Evolutionary conservation across 64 coral and sea anemone genomes (phyloP), one percentile per base, ranked within the genome.

Genomic region (Astreopora myriophthalma): DNA sequence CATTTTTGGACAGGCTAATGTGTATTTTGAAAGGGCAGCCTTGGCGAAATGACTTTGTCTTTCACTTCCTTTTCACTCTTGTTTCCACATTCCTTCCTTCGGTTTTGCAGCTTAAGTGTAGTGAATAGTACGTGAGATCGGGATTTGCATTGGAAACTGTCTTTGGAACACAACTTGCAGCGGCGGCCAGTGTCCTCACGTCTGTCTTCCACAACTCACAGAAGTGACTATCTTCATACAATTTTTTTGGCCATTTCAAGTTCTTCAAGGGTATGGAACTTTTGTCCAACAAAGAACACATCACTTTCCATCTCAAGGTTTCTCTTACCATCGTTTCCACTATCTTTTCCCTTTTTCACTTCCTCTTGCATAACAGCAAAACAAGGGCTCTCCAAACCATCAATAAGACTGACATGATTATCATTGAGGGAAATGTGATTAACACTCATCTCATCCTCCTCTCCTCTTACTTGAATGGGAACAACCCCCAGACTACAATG

Each of bases 1-100:
- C 58, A 79, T 93, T 60, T 34, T 8, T 7, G 0, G 71, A 79
- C 11, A 93, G 40, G 5, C 11, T 25, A 1, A 93, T 16, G 39
- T 87, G 76, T 3, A 93, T 17, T 65, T 93, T 60, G 48, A 93
- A 80, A 1, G 83, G 84, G n/a, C 91, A 87, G 10, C 74, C 73
- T 92, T 92, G 72, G 27, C 58, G 24, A 58, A 93, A 93, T 28
- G 91, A 76, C 2, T 80, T 87, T 32, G 91, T 92, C n/a, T 92
- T 84, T 44, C 80, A 3, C 37, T 69, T 42, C 19, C 74, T 68
- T 8, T 75, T 28, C 27, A 69, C 40, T 70, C 46, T 65, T 35
- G 49, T 19, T 48, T 40, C 36, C 24, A 29, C 27, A 33, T 6
- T 25, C 25, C 35, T 74, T 33, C 69, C 44, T 19, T 73, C 57